A percentile compares a stretch with the other conserved stretches of the same genome.
Evolutionary conservation across 2,888 invertebrate genomes (phyloP).

Genomic region (Rotaria magnacalcarata): DNA sequence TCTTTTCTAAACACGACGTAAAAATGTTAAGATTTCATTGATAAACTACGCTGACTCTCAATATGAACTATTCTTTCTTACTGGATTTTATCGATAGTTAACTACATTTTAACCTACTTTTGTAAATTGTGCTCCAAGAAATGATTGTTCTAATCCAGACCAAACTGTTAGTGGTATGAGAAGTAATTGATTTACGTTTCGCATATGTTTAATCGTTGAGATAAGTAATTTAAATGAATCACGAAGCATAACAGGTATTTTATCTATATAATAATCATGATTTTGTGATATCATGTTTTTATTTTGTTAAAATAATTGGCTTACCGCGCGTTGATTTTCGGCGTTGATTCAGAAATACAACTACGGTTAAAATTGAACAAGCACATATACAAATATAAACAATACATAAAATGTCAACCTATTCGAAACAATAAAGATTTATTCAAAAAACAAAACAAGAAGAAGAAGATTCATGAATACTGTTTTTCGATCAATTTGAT

Average conservation of each 20-base stretch:
- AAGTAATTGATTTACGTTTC: conserved; percentile 38
- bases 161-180: conserved; percentile 40
- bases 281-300: background rate
- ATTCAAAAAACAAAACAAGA: background rate
- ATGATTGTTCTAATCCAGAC: conserved; percentile 42
- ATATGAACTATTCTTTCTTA: too few relatives aligned
- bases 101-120: background rate
- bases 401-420: background rate
- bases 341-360: conserved; percentile 3
- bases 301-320: background rate
- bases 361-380: background rate
- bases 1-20: too few relatives aligned
- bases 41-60: too few relatives aligned
- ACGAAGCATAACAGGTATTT: background rate
- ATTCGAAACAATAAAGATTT: background rate
- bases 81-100: too few relatives aligned
- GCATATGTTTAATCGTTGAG: conserved; percentile 39
- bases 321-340: background rate
- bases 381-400: conserved; percentile 24
- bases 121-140: conserved; percentile 40
- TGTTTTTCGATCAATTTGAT: conserved; percentile 6
- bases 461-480: background rate
- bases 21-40: too few relatives aligned
- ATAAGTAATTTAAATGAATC: conserved; percentile 34
- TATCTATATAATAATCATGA: background rate